Base-by-base conservation (phyloP, 2,888 invertebrate genomes). In the Spisula solida region DNA sequence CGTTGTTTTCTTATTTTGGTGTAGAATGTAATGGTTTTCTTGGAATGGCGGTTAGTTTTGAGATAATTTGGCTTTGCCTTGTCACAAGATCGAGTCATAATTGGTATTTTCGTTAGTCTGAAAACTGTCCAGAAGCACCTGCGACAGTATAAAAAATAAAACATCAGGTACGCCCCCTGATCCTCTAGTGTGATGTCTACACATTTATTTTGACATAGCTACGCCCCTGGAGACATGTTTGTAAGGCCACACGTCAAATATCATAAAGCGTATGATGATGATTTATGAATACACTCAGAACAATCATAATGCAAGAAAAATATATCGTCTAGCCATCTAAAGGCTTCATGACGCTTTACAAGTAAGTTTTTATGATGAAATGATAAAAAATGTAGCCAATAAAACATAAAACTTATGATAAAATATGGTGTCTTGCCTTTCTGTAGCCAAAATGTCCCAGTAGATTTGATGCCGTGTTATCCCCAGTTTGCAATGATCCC, bases 391-490 rank as follows among this genome's bases (percentile, higher is more conserved):
- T 34, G n/a, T 16, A 25, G 29, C 4, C 75, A 75, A 20, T 60
- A 75, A 34, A 31, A 34, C 8, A 75, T 14, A 8, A 34, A 34
- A 6, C 70, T 31, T 16, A 34, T 75, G 31, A 75, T 75, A 34
- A 16, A 75, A 34, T 34, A 34, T 31, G 31, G 75, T 75, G 14
- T 18, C 34, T 34, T 31, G 75, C 34, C 2, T 34, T 75, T 34
- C 75, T 75, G 75, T 14, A 75, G 75, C 34, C 75, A 34, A 34
- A 34, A 18, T 34, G 34, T 75, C 34, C 75, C 75, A 75, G 75
- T 31, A 34, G 41, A 41, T 34, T 18, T 31, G 31, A 31, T 12
- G 70, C 16, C 29, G 12, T 75, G 31, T 25, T 75, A 34, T 31
- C 16, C 8, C 31, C 14, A 31, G 34, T 18, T 75, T 75, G 75